Base-by-base conservation (phyloP, 1,140 invertebrate genomes). In the Stegodyphus dumicola region DNA sequence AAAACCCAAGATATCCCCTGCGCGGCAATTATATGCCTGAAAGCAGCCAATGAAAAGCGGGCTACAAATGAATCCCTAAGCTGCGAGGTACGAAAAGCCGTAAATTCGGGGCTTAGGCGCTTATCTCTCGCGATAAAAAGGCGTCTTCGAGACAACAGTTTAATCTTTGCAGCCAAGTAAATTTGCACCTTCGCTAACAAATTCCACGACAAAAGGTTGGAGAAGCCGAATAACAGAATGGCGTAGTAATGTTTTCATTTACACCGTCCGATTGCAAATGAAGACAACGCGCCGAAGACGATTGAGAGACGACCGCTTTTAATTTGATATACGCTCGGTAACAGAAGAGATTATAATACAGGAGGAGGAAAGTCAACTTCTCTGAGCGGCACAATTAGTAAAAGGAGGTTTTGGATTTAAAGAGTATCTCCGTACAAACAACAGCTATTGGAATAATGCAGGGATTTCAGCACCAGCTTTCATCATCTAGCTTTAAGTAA, bases 51-150 rank as follows among this genome's bases (percentile, higher is more conserved):
- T 74, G 71, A 56, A 83, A 60, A 54, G 80, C 52, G 6, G 7
- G 15, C 7, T 77, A 66, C 64, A 83, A 83, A 83, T 83, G 80
- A 83, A 83, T 83, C 80, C 80, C 80, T 64, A 48, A 80, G 78
- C 51, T 67, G 53, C 17, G 56, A 64, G 75, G 56, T 54, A 69
- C 66, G 49, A 52, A 64, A 75, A 75, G 80, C 71, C 70, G 71
- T 83, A 83, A 83, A 83, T 83, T 83, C 71, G 51, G 80, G 71
- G 80, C 71, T 83, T 83, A 83, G 80, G 70, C 51, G 80, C 71
- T 83, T 75, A 75, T 75, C 71, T 48, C n/a, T 65, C 70, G 80
- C 75, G 80, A 83, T 83, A 83, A 83, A 83, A 75, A 83, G 80
- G 56, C 49, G 71, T 83, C 80, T 66, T 60, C 70, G 60, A 66